Evolutionary conservation across 2,797 vertebrate genomes (phyloP).

Genomic region (Otolemur crassicaudatus): DNA sequence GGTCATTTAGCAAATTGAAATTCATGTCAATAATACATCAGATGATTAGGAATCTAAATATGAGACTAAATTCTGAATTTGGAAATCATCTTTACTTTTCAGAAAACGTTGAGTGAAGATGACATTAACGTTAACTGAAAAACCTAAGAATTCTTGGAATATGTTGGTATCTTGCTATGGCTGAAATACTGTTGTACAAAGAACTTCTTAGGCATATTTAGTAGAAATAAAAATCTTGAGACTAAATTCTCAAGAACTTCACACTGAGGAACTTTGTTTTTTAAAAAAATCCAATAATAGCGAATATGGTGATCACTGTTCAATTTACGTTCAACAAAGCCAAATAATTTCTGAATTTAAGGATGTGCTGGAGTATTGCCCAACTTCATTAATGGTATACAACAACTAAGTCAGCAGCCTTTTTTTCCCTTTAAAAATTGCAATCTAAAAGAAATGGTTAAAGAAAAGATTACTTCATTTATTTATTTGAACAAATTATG

Average conservation of each 20-base stretch:
- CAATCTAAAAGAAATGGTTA: background rate
- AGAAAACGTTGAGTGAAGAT: background rate
- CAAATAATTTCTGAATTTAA: background rate
- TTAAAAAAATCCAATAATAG: background rate
- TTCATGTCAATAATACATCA: background rate
- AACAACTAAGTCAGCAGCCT: background rate
- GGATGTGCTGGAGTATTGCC: background rate
- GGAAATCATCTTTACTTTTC: background rate
- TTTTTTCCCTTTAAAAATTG: background rate
- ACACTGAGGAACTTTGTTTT: background rate
- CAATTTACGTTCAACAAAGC: background rate
- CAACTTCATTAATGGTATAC: background rate
- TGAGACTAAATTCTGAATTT: background rate
- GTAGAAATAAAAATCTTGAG: background rate
- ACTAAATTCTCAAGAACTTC: background rate
- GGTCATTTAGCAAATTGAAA: background rate
- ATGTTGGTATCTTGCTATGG: background rate
- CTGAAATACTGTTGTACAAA: background rate
- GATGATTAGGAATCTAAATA: background rate
- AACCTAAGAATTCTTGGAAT: background rate
- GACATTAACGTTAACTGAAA: background rate
- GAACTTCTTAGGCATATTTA: background rate
- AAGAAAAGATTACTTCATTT: background rate
- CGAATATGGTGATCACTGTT: background rate
- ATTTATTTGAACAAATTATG: conserved; percentile 25